A percentile compares a stretch with the other conserved stretches of the same genome.
Evolutionary conservation across 1,140 invertebrate species (phyloP).

Genomic region (Ylistrum balloti): DNA sequence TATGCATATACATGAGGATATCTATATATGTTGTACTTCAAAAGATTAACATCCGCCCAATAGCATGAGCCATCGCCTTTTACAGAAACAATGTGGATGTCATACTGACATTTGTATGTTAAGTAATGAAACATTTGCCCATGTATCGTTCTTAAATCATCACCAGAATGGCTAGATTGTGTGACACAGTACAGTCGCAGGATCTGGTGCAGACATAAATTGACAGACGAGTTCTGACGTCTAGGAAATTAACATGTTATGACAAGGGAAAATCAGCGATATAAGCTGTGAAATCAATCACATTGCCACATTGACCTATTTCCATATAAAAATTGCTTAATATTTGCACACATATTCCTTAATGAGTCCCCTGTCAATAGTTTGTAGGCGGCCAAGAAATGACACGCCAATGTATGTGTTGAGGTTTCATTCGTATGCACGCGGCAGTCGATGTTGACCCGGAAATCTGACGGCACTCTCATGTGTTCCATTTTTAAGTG

Average conservation of each 20-base stretch:
- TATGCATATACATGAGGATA: no score
- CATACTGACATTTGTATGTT: not conserved
- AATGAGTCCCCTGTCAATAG: constrained; percentile 6
- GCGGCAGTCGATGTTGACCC: no score
- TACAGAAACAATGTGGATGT: not conserved
- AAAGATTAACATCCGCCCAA: no score
- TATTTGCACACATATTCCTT: not conserved
- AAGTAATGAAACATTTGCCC: not conserved
- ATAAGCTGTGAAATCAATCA: not conserved
- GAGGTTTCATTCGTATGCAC: no score
- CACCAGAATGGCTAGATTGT: not conserved
- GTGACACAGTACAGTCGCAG: not conserved
- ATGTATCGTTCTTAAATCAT: not conserved
- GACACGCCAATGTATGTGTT: not conserved
- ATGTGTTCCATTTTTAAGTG: no score
- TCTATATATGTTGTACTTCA: no score
- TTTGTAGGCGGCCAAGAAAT: not conserved
- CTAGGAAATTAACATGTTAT: not conserved
- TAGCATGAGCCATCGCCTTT: no score
- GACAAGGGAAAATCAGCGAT: not conserved
- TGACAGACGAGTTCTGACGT: not conserved
- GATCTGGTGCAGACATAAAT: not conserved
- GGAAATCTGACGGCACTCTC: no score
- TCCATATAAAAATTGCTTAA: not conserved
- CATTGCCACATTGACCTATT: not conserved